Evolutionary conservation across 2,888 invertebrate genomes (phyloP).

Genomic region (Isoperla grammatica): DNA sequence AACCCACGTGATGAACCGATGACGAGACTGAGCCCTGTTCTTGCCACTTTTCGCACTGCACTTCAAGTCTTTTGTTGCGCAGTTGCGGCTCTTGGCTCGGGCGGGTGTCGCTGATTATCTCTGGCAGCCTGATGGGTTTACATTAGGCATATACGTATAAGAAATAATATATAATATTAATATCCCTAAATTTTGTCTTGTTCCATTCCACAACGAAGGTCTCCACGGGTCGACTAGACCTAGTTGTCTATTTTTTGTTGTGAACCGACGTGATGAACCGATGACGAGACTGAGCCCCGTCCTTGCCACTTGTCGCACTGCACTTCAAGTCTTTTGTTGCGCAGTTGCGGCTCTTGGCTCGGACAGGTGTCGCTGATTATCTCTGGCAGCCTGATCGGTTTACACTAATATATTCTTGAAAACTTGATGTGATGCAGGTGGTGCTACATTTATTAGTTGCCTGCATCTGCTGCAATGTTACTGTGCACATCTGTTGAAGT

Average conservation of each 20-base stretch:
- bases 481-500: no score
- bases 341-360: constrained; percentile 7
- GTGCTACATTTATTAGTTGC: no score
- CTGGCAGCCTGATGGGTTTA: constrained; percentile 23
- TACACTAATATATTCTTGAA: no score
- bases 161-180: no score
- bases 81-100: constrained; percentile 1
- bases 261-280: constrained; percentile 24
- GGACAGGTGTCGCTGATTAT: constrained; percentile 19
- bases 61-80: constrained; percentile 19
- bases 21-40: constrained; percentile 27
- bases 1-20: constrained; percentile 25
- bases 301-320: constrained; percentile 1
- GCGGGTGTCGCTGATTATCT: constrained; percentile 21
- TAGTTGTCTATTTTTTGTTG: no score
- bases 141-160: no score
- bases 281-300: constrained; percentile 28
- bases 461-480: no score
- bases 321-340: constrained; percentile 19
- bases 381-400: constrained; percentile 23
- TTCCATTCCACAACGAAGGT: no score
- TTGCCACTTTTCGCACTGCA: not conserved
- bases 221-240: no score
- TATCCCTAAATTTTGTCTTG: no score
- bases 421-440: no score